Base-by-base conservation (phyloP, 2,888 invertebrate genomes). In the Campoplex capitator region DNA sequence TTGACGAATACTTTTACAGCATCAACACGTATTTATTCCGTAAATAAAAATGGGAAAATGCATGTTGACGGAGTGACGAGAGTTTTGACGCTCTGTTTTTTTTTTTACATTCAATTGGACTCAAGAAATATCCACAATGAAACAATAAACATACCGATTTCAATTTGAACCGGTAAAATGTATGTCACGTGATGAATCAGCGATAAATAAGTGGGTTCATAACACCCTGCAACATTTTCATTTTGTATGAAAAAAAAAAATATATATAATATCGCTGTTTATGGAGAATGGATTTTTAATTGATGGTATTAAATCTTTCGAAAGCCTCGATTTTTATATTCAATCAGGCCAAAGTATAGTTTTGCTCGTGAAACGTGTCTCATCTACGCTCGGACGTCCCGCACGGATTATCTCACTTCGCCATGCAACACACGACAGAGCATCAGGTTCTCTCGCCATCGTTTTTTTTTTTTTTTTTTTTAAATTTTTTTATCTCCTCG, bases 341-440 rank as follows among this genome's bases (percentile, higher is more conserved):
- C 45, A 71, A 68, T 71, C 67, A 65, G 58, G 62, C n/a, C 38
- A 68, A 42, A 76, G 42, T 48, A 71, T 73, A 67, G 32, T 54
- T 48, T 42, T 35, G 62, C 68, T 70, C 23, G 35, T 45, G 65
- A 35, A 28, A 58, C 67, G 51, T 54, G 54, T 78, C 70, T 83
- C 83, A 77, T 81, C 56, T 58, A 16, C 68, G 3, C 74, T 56
- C 16, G 13, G 67, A 65, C 62, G 83, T 58, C 65, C 65, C 62
- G 38, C 38, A 42, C 42, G 71, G 83, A 78, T 83, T 83, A 83
- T 83, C 77, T 83, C 73, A 83, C 77, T 84, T 78, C 45, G 48
- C 74, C 67, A 68, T 74, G 54, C 42, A 42, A 48, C 65, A 67
- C 70, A 51, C 42, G 77, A 67, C 58, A 38, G 71, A 28, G 35